Conservation (phyloP, 1,140 invertebrate species). For the Brachionus plicatilis region DNA sequence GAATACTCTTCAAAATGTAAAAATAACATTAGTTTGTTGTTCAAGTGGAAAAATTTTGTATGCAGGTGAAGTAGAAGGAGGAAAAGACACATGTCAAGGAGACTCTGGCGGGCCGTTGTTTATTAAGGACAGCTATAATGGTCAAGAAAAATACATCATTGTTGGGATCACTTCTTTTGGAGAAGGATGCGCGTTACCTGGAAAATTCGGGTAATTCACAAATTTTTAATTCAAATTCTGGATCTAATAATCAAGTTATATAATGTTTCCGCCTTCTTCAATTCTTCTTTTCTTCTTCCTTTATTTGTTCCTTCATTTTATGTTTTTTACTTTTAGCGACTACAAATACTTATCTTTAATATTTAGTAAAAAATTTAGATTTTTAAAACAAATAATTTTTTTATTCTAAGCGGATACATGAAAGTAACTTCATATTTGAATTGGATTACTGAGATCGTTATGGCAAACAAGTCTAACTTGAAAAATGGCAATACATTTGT, state of each 20-base stretch:
- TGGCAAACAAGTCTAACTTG: not conserved
- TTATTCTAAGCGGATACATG: not conserved
- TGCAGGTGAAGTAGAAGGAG: not conserved
- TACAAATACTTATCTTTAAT: too few species aligned
- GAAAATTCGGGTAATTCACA: not conserved
- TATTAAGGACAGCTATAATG: not conserved
- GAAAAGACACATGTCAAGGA: slow-evolving; percentile 23
- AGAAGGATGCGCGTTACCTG: not conserved
- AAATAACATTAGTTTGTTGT: not conserved
- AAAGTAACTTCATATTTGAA: not conserved
- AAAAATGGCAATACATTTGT: not conserved
- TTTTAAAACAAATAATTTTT: too few species aligned
- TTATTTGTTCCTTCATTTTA: too few species aligned
- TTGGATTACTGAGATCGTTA: not conserved
- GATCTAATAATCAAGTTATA: too few species aligned
- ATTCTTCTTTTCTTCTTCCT: too few species aligned
- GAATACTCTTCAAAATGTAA: not conserved
- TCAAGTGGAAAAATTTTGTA: not conserved
- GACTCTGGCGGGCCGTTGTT: slow-evolving; percentile 4
- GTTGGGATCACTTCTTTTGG: slow-evolving; percentile 18
- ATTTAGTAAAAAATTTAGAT: too few species aligned
- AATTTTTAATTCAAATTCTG: not conserved
- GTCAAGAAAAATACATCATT: not conserved
- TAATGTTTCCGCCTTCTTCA: too few species aligned
- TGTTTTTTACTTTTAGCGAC: too few species aligned